Percentiles rank a stretch among this genome's conserved stretches.
phyloP scores from a whole-genome alignment of 2,113 vertebrate genomes.

The Cacatua alba region DNA sequence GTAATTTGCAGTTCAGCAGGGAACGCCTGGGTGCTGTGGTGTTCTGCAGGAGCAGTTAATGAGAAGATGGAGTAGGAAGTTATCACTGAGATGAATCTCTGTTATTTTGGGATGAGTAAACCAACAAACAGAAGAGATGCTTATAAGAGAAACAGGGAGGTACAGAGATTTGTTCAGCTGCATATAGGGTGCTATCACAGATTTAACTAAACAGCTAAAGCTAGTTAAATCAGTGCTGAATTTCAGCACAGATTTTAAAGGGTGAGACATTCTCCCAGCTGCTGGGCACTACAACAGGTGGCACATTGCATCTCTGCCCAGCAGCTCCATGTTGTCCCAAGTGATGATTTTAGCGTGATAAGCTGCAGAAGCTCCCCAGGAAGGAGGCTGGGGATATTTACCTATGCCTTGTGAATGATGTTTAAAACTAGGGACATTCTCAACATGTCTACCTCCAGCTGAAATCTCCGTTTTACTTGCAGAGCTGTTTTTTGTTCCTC shows the following conservation, averaged over 20 bases:
- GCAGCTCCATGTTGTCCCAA: background rate
- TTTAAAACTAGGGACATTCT: background rate
- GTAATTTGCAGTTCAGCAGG: conserved; percentile 25
- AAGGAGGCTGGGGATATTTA: background rate
- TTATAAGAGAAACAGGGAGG: background rate
- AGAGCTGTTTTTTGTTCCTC: background rate
- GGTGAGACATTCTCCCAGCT: background rate
- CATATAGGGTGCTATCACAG: background rate
- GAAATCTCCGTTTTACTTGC: background rate
- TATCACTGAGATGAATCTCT: background rate
- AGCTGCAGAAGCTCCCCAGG: background rate
- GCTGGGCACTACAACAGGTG: accelerated
- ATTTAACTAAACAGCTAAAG: background rate
- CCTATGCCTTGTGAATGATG: background rate
- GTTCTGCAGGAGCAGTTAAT: background rate
- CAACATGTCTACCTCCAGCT: background rate
- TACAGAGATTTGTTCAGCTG: background rate
- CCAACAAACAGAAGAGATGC: background rate
- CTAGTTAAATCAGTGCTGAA: background rate
- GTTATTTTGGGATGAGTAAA: background rate
- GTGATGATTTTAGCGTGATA: background rate
- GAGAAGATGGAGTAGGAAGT: background rate
- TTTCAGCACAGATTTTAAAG: background rate
- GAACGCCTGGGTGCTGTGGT: background rate
- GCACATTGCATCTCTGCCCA: background rate